phyloP scores from a whole-genome alignment of 2,113 vertebrate genomes.

The Podocnemis expansa region DNA sequence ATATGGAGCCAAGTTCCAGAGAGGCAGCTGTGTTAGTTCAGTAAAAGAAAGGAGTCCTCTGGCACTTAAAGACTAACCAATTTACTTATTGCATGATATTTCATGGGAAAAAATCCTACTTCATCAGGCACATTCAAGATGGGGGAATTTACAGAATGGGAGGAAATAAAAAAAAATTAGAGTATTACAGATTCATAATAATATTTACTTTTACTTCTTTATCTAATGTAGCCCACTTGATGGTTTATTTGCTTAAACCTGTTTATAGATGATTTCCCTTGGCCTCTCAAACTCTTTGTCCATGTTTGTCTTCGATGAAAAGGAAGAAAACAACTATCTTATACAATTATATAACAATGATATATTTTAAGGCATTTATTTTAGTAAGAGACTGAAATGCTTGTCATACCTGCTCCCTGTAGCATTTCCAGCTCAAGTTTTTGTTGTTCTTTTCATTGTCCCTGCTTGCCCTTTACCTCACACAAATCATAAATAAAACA shows the following conservation, averaged over 20 bases:
- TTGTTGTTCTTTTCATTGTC: not conserved
- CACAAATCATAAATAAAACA: not conserved
- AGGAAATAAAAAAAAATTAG: no score
- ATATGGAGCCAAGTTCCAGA: no score
- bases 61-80: no score
- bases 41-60: no score
- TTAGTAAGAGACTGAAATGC: not conserved
- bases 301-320: not conserved
- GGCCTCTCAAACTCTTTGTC: not conserved
- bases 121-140: no score
- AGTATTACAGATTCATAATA: not conserved
- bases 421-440: not conserved
- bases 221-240: rapidly evolving
- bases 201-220: not conserved
- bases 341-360: not conserved
- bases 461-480: not conserved
- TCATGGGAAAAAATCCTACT: no score
- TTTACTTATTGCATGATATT: no score
- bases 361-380: not conserved
- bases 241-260: not conserved
- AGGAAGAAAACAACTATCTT: not conserved
- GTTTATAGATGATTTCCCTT: not conserved
- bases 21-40: no score
- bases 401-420: not conserved
- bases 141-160: no score